These are phyloP conservation scores for Theropithecus gelada DNA, from an alignment of 2,113 vertebrate species.

Conservation along the genomic window DNA sequence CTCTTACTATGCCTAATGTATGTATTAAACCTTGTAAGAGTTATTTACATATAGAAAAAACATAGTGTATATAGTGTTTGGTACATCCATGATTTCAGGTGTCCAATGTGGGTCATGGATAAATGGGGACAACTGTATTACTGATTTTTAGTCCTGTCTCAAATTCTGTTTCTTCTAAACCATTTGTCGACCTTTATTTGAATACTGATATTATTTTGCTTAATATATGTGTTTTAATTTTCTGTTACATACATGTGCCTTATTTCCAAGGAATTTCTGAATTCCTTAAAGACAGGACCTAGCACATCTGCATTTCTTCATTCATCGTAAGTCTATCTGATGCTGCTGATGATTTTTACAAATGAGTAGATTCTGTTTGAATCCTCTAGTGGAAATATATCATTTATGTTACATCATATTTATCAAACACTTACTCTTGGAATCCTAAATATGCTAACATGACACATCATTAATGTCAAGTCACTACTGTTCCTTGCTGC, in stretches of 20 bases:
- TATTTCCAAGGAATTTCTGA: neutral
- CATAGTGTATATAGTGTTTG: neutral
- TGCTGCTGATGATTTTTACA: neutral
- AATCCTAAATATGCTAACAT: neutral
- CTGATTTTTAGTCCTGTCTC: neutral
- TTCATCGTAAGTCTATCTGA: neutral
- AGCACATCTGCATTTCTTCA: neutral
- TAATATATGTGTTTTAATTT: neutral
- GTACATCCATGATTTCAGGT: neutral
- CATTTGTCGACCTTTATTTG: neutral
- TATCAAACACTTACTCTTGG: neutral
- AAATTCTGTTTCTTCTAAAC: neutral
- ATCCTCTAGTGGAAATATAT: neutral
- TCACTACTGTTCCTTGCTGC: neutral
- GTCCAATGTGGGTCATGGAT: neutral
- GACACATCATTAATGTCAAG: neutral
- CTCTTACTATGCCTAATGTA: neutral
- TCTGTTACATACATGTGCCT: neutral
- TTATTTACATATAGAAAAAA: neutral
- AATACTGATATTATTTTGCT: neutral
- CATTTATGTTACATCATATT: neutral
- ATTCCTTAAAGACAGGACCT: neutral
- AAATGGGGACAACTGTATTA: neutral
- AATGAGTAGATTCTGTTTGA: neutral
- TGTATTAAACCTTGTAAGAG: neutral